Conservation (phyloP, 2,888 invertebrate genomes). For the Dioctria rufipes region DNA sequence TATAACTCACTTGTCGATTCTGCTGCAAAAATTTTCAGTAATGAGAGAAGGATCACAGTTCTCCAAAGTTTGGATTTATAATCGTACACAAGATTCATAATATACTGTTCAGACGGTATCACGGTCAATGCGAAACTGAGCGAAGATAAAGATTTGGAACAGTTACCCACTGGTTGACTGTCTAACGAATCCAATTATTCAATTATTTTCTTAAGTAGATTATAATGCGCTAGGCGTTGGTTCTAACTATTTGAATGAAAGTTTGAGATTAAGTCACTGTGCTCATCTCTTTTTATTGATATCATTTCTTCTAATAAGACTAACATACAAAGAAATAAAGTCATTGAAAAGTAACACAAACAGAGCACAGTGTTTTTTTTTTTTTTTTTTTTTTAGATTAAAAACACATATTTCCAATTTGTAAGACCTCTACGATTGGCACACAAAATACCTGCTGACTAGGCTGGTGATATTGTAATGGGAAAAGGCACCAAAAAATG, state of each 20-base stretch:
- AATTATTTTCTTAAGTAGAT: constrained; percentile 26
- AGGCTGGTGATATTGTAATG: no score
- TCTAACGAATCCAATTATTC: constrained; percentile 17
- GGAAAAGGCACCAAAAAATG: no score
- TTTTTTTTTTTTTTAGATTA: no score
- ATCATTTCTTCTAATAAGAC: no score
- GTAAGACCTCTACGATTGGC: no score
- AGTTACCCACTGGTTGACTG: neutral
- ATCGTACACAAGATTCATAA: neutral
- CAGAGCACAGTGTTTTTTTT: no score
- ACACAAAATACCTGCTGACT: no score
- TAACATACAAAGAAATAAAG: no score
- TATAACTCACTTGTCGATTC: constrained; percentile 17
- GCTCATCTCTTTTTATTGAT: neutral
- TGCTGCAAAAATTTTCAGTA: constrained; percentile 25
- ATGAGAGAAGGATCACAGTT: neutral
- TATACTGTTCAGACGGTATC: constrained; percentile 13
- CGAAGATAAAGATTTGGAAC: constrained; percentile 16
- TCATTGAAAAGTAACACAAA: no score
- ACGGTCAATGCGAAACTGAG: neutral
- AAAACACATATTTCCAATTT: no score
- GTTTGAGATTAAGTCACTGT: neutral
- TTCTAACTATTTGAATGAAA: neutral
- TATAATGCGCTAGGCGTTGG: constrained; percentile 4
- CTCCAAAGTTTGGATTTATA: neutral